Evolutionary conservation across 2,113 vertebrate species (phyloP), one percentile per base, ranked within the genome.

Genomic region (Edolisoma coerulescens): DNA sequence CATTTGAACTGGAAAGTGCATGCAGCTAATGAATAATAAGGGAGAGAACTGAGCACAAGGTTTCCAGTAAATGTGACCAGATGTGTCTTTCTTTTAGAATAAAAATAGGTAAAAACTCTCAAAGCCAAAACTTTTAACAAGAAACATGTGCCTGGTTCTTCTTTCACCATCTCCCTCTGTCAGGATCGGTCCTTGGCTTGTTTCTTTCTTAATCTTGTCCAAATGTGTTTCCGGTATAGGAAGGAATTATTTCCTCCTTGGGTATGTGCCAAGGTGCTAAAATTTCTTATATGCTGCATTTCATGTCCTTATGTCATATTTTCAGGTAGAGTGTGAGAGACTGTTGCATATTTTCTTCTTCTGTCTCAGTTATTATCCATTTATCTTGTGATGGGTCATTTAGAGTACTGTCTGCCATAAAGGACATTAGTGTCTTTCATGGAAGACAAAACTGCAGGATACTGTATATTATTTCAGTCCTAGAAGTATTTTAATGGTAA

Each of bases 151-250:
- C 10, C 39, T 24, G 13, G 3, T 81, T 87, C 21, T 45, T 63
- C 12, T 16, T 13, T 44, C 12, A 26, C 2, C 13, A 23, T 2
- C 2, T 9, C 5, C 3, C 2, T 5, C 4, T n/a, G 22, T 45
- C 12, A 60, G 45, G 14, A 47, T 28, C 56, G 12, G 7, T 39
- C 24, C n/a, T 77, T 59, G 44, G 44, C 18, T 74, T 56, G 2
- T 45, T n/a, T 68, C 24, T 90, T 73, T 27, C 21, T 57, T 39
- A 42, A 39, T 73, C 42, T 78, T 2, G 1, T 65, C 20, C 49
- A 39, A 86, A 67, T 64, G 8, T 35, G 21, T 53, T 79, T 70
- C 42, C 79, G 22, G 21, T 39, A 4, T 39, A 33, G 49, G 84
- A 57, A 33, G 30, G 18, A 74, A 70, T 70, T 52, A 24, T 24